phyloP scores from a whole-genome alignment of 2,888 invertebrate genomes.

The Siphonodentalium dalli region DNA sequence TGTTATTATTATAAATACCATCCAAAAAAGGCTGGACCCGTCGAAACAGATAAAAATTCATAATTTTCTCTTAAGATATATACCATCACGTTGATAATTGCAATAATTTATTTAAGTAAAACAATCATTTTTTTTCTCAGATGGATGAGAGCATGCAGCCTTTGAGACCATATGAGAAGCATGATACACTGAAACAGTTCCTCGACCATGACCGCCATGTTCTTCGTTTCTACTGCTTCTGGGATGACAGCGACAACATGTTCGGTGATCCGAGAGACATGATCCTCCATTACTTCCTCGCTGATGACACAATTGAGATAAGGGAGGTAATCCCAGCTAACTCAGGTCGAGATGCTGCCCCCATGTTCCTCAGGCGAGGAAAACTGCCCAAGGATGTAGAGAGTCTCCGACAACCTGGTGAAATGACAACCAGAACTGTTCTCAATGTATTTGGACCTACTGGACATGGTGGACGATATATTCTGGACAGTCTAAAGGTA shows the following conservation, averaged over 20 bases:
- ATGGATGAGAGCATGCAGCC: constrained; percentile 65
- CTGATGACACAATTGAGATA: constrained; percentile 89
- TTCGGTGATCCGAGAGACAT: constrained; percentile 81
- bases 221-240: constrained; percentile 83
- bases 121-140: constrained; percentile 33
- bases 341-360: constrained; percentile 76
- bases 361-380: constrained; percentile 77
- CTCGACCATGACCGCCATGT: constrained; percentile 79
- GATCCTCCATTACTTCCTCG: constrained; percentile 83
- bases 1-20: too few relatives aligned
- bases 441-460: constrained; percentile 66
- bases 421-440: constrained; percentile 62
- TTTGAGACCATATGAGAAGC: constrained; percentile 64
- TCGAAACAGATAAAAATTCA: too few relatives aligned
- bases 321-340: constrained; percentile 75
- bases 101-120: not conserved
- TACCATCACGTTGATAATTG: not conserved
- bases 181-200: constrained; percentile 78
- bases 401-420: constrained; percentile 60
- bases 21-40: too few relatives aligned
- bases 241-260: constrained; percentile 84
- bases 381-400: constrained; percentile 78
- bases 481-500: constrained; percentile 65
- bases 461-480: constrained; percentile 63
- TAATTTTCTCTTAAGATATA: too few relatives aligned